Evolutionary conservation across 1,140 invertebrate genomes (phyloP).

Genomic region (Tigriopus japonicus): DNA sequence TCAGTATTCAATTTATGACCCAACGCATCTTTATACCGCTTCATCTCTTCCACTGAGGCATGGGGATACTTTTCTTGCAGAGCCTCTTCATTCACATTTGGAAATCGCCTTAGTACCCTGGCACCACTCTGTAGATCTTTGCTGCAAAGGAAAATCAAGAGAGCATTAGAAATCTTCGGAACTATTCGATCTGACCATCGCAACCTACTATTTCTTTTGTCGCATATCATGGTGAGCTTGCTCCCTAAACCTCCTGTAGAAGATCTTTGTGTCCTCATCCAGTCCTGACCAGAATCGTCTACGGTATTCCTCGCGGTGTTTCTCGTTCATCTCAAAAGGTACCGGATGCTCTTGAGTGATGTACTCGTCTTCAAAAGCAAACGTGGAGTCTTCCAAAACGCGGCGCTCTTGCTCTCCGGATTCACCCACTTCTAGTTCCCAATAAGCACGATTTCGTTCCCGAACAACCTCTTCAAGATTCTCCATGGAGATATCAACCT

Average conservation of each 20-base stretch:
- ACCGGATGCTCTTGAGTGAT: slow-evolving; percentile 15
- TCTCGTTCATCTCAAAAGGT: slow-evolving; percentile 15
- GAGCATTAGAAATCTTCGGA: slow-evolving; percentile 15
- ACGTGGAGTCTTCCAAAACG: slow-evolving; percentile 28
- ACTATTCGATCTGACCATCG: slow-evolving; percentile 22
- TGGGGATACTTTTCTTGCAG: slow-evolving; percentile 51
- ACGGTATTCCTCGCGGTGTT: slow-evolving; percentile 26
- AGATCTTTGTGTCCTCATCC: slow-evolving; percentile 32
- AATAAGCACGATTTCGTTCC: slow-evolving; percentile 80
- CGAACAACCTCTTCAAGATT: slow-evolving; percentile 77
- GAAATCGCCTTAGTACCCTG: slow-evolving; percentile 46
- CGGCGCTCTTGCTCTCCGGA: slow-evolving; percentile 45
- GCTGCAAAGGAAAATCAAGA: slow-evolving; percentile 28
- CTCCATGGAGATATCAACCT: slow-evolving; percentile 78
- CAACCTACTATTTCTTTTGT: slow-evolving; percentile 34
- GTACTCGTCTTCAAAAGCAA: slow-evolving; percentile 13
- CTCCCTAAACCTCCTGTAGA: slow-evolving; percentile 41
- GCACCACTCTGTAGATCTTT: slow-evolving; percentile 42
- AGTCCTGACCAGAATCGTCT: slow-evolving; percentile 28
- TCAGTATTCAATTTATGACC: slow-evolving; percentile 30
- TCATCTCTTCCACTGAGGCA: slow-evolving; percentile 47
- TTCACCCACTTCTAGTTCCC: slow-evolving; percentile 69
- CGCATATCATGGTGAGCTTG: slow-evolving; percentile 31
- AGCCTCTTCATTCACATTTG: slow-evolving; percentile 47
- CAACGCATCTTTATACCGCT: slow-evolving; percentile 31